phyloP scores from a whole-genome alignment of 2,888 invertebrate species.

The Dioctria linearis region DNA sequence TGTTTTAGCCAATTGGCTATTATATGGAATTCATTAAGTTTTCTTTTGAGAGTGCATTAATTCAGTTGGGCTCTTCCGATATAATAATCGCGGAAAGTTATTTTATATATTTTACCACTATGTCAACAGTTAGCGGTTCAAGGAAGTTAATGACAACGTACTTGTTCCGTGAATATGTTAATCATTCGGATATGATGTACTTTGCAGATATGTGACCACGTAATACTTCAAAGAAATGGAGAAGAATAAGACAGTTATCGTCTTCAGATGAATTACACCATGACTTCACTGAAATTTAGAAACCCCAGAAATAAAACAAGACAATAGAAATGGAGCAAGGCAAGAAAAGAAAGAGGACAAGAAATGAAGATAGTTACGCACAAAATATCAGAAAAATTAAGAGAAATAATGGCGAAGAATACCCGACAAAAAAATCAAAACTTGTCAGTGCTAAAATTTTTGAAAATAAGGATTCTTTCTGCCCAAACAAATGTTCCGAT shows the following conservation, averaged over 20 bases:
- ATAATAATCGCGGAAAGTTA: too few relatives aligned
- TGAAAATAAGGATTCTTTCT: not conserved
- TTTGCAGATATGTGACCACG: conserved; percentile 5
- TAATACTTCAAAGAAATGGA: too few relatives aligned
- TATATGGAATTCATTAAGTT: too few relatives aligned
- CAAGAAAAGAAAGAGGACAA: too few relatives aligned
- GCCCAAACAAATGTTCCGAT: not conserved
- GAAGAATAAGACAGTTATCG: conserved; percentile 7
- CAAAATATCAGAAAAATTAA: not conserved
- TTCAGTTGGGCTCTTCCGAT: too few relatives aligned
- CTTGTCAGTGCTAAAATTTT: not conserved
- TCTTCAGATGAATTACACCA: conserved; percentile 28
- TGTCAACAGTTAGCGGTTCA: conserved; percentile 15
- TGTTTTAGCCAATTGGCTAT: too few relatives aligned
- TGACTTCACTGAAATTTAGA: not conserved
- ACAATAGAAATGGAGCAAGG: too few relatives aligned
- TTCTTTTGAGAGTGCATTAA: too few relatives aligned
- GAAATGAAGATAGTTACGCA: not conserved
- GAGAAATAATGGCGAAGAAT: conserved; percentile 13
- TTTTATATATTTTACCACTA: conserved; percentile 14
- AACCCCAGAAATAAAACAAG: too few relatives aligned
- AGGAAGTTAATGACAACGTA: conserved; percentile 33
- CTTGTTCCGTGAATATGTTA: conserved; percentile 38
- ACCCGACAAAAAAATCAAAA: conserved; percentile 8
- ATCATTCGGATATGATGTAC: conserved; percentile 20